Percentiles rank a stretch among this genome's conserved stretches.
Conservation (phyloP, 2,113 vertebrate genomes). For the Prionailurus bengalensis region DNA sequence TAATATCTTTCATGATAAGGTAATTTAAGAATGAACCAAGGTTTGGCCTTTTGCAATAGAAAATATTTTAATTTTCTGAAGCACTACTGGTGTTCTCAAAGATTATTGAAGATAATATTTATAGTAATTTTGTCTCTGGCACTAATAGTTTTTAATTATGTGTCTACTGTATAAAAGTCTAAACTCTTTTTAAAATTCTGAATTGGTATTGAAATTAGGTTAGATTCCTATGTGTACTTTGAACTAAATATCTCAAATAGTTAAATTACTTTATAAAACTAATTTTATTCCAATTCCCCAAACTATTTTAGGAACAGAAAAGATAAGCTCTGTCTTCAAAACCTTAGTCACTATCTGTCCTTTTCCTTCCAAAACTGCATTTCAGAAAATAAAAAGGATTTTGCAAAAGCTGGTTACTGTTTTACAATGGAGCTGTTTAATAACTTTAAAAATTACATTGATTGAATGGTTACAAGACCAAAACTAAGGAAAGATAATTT, state of each 20-base stretch:
- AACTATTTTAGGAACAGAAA: slow-evolving; percentile 51
- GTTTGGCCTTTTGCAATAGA: background rate
- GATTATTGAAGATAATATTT: slow-evolving; percentile 7
- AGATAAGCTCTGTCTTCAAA: slow-evolving; percentile 65
- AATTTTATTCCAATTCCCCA: slow-evolving; percentile 51
- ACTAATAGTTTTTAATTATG: slow-evolving; percentile 41
- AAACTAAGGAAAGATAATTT: slow-evolving; percentile 77
- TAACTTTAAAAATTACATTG: slow-evolving; percentile 71
- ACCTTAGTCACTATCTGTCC: slow-evolving; percentile 49
- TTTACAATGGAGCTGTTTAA: slow-evolving; percentile 69
- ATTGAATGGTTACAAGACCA: slow-evolving; percentile 63
- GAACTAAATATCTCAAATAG: slow-evolving; percentile 39
- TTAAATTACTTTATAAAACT: slow-evolving; percentile 66
- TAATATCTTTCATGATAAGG: background rate
- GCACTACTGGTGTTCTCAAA: background rate
- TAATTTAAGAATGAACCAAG: background rate
- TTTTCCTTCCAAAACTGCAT: slow-evolving; percentile 65
- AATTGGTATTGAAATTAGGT: background rate
- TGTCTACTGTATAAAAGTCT: background rate
- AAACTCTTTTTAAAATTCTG: slow-evolving; percentile 50
- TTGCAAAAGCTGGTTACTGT: slow-evolving; percentile 14
- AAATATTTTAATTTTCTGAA: slow-evolving; percentile 33
- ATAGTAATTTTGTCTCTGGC: background rate
- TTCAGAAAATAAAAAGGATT: slow-evolving; percentile 50
- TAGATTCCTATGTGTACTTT: background rate